Percentiles rank a stretch among this genome's conserved stretches.
These are phyloP conservation scores for Thelaira solivaga DNA, from an alignment of 2,888 invertebrate genomes.

Conservation along the genomic window DNA sequence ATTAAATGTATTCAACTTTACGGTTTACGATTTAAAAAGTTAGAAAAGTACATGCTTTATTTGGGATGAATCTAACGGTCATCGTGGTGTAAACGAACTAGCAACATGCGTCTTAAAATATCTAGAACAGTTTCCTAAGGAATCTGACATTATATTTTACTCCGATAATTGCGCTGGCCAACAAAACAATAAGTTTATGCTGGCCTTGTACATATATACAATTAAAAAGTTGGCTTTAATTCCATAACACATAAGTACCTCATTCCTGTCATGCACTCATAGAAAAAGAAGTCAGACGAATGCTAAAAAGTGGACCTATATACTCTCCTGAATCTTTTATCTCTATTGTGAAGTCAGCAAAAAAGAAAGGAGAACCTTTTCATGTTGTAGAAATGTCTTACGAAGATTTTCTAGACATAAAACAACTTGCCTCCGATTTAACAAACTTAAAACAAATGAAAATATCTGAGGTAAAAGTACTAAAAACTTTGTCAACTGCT, in stretches of 20 bases:
- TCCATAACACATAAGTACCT: slow-evolving; percentile 1
- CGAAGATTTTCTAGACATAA: slow-evolving; percentile 12
- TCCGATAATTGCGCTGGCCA: slow-evolving; percentile 2
- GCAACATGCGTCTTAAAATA: background rate
- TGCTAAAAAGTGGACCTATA: slow-evolving; percentile 5
- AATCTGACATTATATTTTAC: background rate
- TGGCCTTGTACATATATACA: background rate
- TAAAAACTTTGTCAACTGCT: slow-evolving; percentile 15
- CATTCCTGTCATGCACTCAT: slow-evolving; percentile 30
- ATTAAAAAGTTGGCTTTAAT: slow-evolving; percentile 7
- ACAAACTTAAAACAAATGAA: slow-evolving; percentile 18
- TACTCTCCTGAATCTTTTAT: background rate
- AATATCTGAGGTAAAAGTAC: background rate
- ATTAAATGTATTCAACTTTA: background rate
- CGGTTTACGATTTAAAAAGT: background rate
- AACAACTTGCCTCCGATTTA: slow-evolving; percentile 21
- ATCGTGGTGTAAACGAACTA: slow-evolving; percentile 2
- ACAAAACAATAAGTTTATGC: background rate
- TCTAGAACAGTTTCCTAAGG: background rate
- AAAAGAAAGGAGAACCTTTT: slow-evolving; percentile 15
- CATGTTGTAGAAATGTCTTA: slow-evolving; percentile 11
- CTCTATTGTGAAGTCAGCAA: slow-evolving; percentile 2
- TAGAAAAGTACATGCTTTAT: slow-evolving; percentile 2
- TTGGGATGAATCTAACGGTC: slow-evolving; percentile 12
- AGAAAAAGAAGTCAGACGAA: slow-evolving; percentile 42